Evolutionary conservation across 2,888 invertebrate species (phyloP).

Genomic region (Siphlonurus alternatus): DNA sequence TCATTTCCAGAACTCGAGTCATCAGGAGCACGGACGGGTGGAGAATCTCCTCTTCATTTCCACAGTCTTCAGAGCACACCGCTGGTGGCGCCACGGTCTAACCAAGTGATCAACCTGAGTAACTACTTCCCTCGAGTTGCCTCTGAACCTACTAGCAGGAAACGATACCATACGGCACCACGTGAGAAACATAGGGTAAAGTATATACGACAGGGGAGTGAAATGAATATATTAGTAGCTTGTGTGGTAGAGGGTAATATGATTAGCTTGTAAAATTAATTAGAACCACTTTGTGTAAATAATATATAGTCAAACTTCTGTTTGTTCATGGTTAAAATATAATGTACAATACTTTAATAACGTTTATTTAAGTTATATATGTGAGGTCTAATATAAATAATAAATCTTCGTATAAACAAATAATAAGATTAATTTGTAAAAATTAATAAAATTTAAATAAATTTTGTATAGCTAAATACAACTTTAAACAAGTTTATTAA

Average conservation of each 20-base stretch:
- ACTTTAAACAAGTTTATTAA: background rate
- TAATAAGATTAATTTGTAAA: background rate
- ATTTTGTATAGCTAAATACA: background rate
- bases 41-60: conserved; percentile 24
- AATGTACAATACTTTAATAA: too few species aligned
- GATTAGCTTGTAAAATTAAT: too few species aligned
- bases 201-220: too few species aligned
- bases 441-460: background rate
- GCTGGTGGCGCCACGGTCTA: conserved; percentile 21
- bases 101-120: conserved; percentile 22
- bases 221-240: too few species aligned
- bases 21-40: too few species aligned
- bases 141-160: conserved; percentile 31
- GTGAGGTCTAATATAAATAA: too few species aligned
- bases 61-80: conserved; percentile 27
- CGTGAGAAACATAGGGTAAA: conserved; percentile 36
- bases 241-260: too few species aligned
- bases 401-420: conserved; percentile 4
- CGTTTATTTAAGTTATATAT: too few species aligned
- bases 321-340: too few species aligned
- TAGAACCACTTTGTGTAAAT: too few species aligned
- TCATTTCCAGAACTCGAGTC: too few species aligned
- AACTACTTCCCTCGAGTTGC: conserved; percentile 26
- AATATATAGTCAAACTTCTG: too few species aligned
- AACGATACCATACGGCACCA: conserved; percentile 39